Percentiles rank a stretch among this genome's conserved stretches.
Evolutionary conservation across 1,140 invertebrate species (phyloP).

Genomic region (Drosophila willistoni): DNA sequence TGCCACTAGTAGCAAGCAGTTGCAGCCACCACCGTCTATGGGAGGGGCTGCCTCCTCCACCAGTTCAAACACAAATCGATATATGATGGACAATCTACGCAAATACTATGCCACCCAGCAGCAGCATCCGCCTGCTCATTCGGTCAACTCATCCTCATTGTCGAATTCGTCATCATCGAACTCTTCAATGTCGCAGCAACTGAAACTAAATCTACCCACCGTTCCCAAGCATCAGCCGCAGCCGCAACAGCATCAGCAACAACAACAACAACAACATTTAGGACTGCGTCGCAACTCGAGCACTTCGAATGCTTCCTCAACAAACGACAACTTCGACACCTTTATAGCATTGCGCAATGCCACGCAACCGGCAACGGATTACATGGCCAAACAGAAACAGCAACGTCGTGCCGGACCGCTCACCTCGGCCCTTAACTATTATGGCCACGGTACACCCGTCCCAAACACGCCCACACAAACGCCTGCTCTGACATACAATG

Average conservation of each 20-base stretch:
- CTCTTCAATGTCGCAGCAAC: conserved; percentile 72
- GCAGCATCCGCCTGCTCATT: conserved; percentile 73
- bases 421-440: conserved; percentile 72
- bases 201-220: conserved; percentile 51
- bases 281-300: conserved; percentile 69
- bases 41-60: not conserved
- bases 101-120: conserved; percentile 80
- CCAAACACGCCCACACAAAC: conserved; percentile 34
- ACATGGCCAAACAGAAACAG: conserved; percentile 55
- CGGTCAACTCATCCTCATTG: conserved; percentile 76
- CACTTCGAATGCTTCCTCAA: conserved; percentile 77
- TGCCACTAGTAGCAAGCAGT: conserved; percentile 70
- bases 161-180: conserved; percentile 80
- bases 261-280: conserved; percentile 59
- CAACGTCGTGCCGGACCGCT: conserved; percentile 51
- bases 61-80: conserved; percentile 56
- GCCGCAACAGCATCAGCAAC: conserved; percentile 40
- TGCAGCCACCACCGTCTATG: conserved; percentile 17
- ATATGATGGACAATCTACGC: conserved; percentile 76
- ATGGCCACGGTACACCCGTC: conserved; percentile 52
- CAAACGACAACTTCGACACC: conserved; percentile 77
- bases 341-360: conserved; percentile 75
- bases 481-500: conserved; percentile 65
- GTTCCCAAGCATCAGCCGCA: conserved; percentile 21
- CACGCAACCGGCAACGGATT: conserved; percentile 40